Base-by-base conservation (phyloP, 35 echinoderm and acorn worm genomes). In the Strongylocentrotus purpuratus region DNA sequence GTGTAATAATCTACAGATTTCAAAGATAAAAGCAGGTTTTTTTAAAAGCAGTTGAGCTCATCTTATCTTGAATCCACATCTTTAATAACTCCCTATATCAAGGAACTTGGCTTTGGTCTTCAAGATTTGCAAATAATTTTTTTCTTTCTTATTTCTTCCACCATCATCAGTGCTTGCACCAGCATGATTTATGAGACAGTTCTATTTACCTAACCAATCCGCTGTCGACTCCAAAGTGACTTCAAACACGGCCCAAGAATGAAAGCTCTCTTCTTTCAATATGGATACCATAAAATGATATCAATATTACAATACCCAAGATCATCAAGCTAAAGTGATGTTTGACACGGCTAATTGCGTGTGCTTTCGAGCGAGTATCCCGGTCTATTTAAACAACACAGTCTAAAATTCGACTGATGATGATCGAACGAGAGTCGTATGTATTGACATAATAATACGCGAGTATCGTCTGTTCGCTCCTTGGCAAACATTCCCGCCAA, bases 371-470 rank as follows among this genome's bases (percentile, higher is more conserved):
- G 91, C 91, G 91, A 93, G 91, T 93, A 58, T 33, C 87, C 87
- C 87, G 87, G 87, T 89, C 87, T 89, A 89, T 89, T 89, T 89
- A 89, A 89, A 93, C 48, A 93, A 78, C 46, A 58, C 48, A 55
- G 33, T 14, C 46, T 48, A 87, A 47, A 93, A 93, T 89, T 89
- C 87, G 48, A 93, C 41, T 47, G 91, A 93, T 93, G 45, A 93
- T 93, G 91, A 93, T 93, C 41, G 91, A 93, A 93, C 46, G 91
- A 93, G 91, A 93, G 14, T 93, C 46, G 91, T 93, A 93, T 93
- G 91, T 93, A 46, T 93, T 93, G 91, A 93, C 91, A 93, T 46
- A 93, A 93, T 46, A 50, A 46, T 93, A 93, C 91, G 31, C 91
- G 17, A 46, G 48, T 93, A 93, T 50, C 48, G 91, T 58, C 91